These are phyloP conservation scores for Erebia aethiops DNA, from an alignment of 2,888 invertebrate species.

Conservation along the genomic window DNA sequence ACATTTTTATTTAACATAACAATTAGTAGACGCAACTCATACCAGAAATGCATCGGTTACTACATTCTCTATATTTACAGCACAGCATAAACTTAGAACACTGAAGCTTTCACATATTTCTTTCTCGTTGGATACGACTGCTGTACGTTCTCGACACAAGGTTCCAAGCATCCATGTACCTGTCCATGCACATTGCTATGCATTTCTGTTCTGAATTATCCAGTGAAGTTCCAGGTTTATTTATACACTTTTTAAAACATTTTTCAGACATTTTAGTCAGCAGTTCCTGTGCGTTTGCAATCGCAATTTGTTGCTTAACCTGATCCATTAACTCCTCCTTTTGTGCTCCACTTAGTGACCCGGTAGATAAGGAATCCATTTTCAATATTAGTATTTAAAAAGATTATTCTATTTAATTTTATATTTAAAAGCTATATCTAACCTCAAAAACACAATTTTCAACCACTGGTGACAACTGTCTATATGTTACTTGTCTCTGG, in stretches of 20 bases:
- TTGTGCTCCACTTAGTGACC: slow-evolving; percentile 85
- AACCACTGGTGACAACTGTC: no score
- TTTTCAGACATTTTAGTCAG: slow-evolving; percentile 98
- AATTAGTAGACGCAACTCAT: slow-evolving; percentile 52
- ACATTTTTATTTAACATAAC: slow-evolving; percentile 56
- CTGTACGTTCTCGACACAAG: slow-evolving; percentile 95
- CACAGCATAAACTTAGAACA: slow-evolving; percentile 53
- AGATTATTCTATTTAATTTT: slow-evolving; percentile 30
- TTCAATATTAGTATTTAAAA: slow-evolving; percentile 37
- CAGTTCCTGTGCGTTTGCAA: slow-evolving; percentile 96
- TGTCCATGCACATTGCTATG: slow-evolving; percentile 98
- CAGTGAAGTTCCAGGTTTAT: slow-evolving; percentile 93
- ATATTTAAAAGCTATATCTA: slow-evolving; percentile 43
- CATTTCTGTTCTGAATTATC: slow-evolving; percentile 98
- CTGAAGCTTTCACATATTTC: slow-evolving; percentile 77
- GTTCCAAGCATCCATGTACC: slow-evolving; percentile 98
- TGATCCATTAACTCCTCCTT: slow-evolving; percentile 96
- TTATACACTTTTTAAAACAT: slow-evolving; percentile 97
- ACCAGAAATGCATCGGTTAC: slow-evolving; percentile 65
- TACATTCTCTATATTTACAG: slow-evolving; percentile 76
- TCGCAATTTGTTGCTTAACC: slow-evolving; percentile 96
- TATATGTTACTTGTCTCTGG: no score
- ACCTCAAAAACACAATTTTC: slow-evolving; percentile 54
- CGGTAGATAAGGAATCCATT: slow-evolving; percentile 84
- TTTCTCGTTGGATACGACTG: slow-evolving; percentile 92